These are phyloP conservation scores for Tipula vernalis DNA, from an alignment of 2,888 invertebrate genomes.

Conservation along the genomic window DNA sequence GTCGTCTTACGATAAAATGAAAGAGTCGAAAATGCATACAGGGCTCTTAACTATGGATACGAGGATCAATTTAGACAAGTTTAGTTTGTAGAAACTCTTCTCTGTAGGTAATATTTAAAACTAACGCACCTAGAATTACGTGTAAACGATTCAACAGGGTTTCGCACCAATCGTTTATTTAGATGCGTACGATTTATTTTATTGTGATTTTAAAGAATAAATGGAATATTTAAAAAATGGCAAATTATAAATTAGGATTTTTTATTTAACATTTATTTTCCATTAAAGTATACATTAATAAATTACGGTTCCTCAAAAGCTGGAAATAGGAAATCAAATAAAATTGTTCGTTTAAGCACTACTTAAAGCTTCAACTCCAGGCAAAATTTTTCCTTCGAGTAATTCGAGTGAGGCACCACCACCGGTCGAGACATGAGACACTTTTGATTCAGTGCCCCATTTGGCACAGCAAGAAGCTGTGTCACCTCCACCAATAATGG, in stretches of 20 bases:
- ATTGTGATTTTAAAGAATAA: not conserved
- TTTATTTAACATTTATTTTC: not conserved
- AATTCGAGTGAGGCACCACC: conserved; percentile 87
- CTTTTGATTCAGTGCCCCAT: conserved; percentile 91
- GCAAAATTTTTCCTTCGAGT: conserved; percentile 79
- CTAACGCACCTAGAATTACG: not conserved
- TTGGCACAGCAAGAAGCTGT: conserved; percentile 96
- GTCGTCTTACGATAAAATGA: conserved; percentile 57
- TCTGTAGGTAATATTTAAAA: not conserved
- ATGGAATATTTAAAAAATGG: not conserved
- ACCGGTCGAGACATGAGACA: conserved; percentile 88
- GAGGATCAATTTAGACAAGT: not conserved
- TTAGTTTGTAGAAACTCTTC: not conserved
- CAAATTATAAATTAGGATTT: not conserved
- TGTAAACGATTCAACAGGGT: not conserved
- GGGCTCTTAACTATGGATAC: conserved; percentile 12
- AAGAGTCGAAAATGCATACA: conserved; percentile 54
- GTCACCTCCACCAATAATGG: conserved; percentile 93
- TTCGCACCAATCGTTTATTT: not conserved
- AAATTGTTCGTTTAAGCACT: not conserved
- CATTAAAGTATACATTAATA: not conserved
- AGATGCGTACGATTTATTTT: not conserved
- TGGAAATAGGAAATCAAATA: not conserved
- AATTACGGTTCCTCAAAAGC: not conserved
- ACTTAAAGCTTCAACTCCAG: conserved; percentile 69